Conservation (phyloP, 2,113 vertebrate genomes). For the Corydoras maculifer region DNA sequence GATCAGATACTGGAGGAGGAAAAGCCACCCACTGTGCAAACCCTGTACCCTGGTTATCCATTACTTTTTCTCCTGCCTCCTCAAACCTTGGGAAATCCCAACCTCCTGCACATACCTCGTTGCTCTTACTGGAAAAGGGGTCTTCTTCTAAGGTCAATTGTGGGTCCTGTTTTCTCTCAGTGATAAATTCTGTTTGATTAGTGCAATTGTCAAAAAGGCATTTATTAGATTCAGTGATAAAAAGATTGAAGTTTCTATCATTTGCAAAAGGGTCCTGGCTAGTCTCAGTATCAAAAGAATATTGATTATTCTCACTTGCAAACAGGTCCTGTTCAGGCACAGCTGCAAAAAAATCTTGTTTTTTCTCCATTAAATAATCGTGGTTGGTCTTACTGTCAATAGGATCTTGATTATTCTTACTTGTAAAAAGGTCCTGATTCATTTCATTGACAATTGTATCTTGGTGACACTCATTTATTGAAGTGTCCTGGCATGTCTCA, state of each 20-base stretch:
- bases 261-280: background rate
- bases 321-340: background rate
- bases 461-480: background rate
- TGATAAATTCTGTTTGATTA: background rate
- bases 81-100: slow-evolving; percentile 26
- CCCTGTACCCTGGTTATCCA: slow-evolving; percentile 56
- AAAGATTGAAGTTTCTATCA: background rate
- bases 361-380: background rate
- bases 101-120: slow-evolving; percentile 22
- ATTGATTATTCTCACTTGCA: background rate
- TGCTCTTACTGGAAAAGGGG: background rate
- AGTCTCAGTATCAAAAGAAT: background rate
- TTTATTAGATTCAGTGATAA: background rate
- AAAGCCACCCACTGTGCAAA: slow-evolving; percentile 61
- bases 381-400: background rate
- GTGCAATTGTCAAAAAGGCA: background rate
- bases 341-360: background rate
- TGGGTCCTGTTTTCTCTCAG: background rate
- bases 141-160: background rate
- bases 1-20: slow-evolving; percentile 44
- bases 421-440: background rate
- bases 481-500: slow-evolving; percentile 1
- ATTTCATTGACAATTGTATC: background rate
- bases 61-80: slow-evolving; percentile 28
- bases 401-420: background rate